Percentiles rank a stretch among this genome's conserved stretches.
phyloP scores from a whole-genome alignment of 2,113 vertebrate genomes.

The Pedionomus torquatus region DNA sequence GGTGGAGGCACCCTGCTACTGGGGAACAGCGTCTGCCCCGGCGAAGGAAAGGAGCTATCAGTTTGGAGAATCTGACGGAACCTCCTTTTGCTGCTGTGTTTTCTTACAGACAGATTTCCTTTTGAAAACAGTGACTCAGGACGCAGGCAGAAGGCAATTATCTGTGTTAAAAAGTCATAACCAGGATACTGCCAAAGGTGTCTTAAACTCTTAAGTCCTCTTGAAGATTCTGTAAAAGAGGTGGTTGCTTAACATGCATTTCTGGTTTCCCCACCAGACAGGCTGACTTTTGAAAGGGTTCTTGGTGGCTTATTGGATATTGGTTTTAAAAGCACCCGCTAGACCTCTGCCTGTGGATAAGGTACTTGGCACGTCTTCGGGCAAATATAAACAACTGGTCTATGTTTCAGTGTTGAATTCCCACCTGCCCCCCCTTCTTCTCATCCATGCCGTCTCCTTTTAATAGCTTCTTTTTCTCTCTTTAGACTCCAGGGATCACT shows the following conservation, averaged over 20 bases:
- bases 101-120: neutral
- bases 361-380: neutral
- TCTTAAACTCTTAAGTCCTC: neutral
- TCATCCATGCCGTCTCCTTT: neutral
- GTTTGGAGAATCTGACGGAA: neutral
- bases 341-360: neutral
- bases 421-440: neutral
- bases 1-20: neutral
- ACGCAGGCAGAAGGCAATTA: neutral
- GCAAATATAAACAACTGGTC: neutral
- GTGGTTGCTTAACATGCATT: neutral
- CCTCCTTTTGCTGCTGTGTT: neutral
- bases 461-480: neutral
- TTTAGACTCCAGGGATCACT: neutral
- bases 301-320: neutral
- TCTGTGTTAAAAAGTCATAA: neutral
- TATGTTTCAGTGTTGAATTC: neutral
- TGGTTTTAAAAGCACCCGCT: neutral
- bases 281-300: neutral
- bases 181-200: neutral
- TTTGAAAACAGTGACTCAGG: neutral
- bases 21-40: neutral
- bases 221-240: neutral
- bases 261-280: neutral
- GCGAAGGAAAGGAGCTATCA: fast-evolving